phyloP scores from a whole-genome alignment of 2,797 vertebrate species.

The Pseudochaenichthys georgianus region DNA sequence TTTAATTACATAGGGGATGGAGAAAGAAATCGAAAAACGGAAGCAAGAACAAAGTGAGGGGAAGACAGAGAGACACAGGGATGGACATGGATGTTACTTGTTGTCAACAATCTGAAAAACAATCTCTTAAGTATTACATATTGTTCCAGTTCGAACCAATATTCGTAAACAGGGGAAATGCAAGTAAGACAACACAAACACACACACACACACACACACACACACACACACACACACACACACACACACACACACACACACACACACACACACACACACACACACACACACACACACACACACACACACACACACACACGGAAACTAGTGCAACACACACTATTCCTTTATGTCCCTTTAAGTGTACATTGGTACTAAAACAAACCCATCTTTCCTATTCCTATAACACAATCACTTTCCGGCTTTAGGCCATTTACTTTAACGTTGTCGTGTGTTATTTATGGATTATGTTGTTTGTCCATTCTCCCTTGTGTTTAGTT shows the following conservation, averaged over 20 bases:
- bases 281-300: too few species aligned
- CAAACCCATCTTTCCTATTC: background rate
- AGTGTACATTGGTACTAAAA: background rate
- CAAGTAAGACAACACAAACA: background rate
- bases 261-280: too few species aligned
- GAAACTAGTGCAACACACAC: too few species aligned
- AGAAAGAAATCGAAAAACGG: slow-evolving; percentile 24
- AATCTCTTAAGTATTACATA: slow-evolving; percentile 23
- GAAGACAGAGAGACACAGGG: slow-evolving; percentile 15
- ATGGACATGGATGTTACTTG: slow-evolving; percentile 50
- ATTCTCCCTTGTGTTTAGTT: slow-evolving; percentile 26
- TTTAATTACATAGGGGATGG: slow-evolving; percentile 46
- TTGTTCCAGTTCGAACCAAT: slow-evolving; percentile 32
- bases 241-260: too few species aligned
- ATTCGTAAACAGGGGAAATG: slow-evolving; percentile 20
- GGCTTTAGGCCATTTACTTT: slow-evolving; percentile 22
- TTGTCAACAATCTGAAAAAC: slow-evolving; percentile 37
- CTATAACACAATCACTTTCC: background rate
- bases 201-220: too few species aligned
- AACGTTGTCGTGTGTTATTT: slow-evolving; percentile 33
- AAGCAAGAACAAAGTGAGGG: slow-evolving; percentile 5
- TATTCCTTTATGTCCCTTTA: background rate
- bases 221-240: too few species aligned
- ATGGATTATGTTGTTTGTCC: slow-evolving; percentile 31
- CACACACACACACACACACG: background rate